These are phyloP conservation scores for Lepidurus couesii DNA, from an alignment of 1,140 invertebrate genomes.

Conservation along the genomic window DNA sequence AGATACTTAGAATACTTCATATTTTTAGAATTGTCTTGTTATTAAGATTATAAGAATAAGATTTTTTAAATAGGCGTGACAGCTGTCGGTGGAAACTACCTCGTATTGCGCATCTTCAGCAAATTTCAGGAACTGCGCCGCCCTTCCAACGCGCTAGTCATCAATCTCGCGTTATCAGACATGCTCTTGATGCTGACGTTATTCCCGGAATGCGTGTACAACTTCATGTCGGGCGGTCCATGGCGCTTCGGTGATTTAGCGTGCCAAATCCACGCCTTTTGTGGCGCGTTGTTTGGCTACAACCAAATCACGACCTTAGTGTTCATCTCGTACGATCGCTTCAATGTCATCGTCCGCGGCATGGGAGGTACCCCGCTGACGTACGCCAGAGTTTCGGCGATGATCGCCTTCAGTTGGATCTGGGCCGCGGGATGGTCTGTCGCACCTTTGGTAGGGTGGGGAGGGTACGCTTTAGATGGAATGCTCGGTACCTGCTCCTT, in stretches of 20 bases:
- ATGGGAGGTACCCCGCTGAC: constrained; percentile 41
- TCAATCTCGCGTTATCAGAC: constrained; percentile 81
- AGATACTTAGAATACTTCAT: neutral
- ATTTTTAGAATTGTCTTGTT: neutral
- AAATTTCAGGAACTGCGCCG: constrained; percentile 56
- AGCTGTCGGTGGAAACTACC: constrained; percentile 22
- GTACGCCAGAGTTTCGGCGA: constrained; percentile 36
- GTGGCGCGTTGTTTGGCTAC: constrained; percentile 41
- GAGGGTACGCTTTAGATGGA: constrained; percentile 36
- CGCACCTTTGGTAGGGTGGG: constrained; percentile 42
- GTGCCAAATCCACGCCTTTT: constrained; percentile 38
- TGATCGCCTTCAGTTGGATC: constrained; percentile 41
- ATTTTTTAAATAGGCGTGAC: neutral
- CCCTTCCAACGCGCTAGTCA: constrained; percentile 74
- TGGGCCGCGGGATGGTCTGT: constrained; percentile 40
- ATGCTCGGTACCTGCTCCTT: constrained; percentile 33
- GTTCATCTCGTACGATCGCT: constrained; percentile 43
- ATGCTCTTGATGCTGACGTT: constrained; percentile 74
- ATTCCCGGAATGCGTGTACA: constrained; percentile 40
- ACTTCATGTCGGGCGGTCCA: constrained; percentile 37
- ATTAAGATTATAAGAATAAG: neutral
- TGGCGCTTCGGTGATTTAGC: constrained; percentile 37
- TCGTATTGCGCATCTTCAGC: constrained; percentile 37
- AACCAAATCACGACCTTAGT: constrained; percentile 41
- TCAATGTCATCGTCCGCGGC: constrained; percentile 43